These are phyloP conservation scores for Galaxea fascicularis DNA, from an alignment of 92 coral and sea anemone genomes.

Conservation along the genomic window DNA sequence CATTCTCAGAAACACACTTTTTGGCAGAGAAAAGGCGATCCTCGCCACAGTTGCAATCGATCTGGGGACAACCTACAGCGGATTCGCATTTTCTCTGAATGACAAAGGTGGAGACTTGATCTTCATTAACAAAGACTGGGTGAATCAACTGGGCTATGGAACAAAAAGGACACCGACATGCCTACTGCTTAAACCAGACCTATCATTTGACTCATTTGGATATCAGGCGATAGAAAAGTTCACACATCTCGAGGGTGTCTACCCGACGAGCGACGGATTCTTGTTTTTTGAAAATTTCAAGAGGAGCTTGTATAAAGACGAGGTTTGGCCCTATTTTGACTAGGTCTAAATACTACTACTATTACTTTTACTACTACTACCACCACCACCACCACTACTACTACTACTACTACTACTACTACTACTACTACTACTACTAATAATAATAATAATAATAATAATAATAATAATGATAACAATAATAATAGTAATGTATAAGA, in stretches of 20 bases:
- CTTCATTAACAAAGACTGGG: conserved; percentile 15
- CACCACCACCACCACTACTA: no score
- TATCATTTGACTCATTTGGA: conserved; percentile 26
- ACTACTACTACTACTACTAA: no score
- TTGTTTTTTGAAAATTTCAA: conserved; percentile 16
- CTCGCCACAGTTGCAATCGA: conserved; percentile 20
- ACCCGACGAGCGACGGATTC: background rate
- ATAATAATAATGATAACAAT: no score
- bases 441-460: no score
- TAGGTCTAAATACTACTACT: no score
- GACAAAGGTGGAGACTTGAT: background rate
- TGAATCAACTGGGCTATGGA: conserved; percentile 21
- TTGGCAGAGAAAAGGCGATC: background rate
- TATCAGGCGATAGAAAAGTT: conserved; percentile 8
- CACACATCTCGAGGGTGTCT: background rate
- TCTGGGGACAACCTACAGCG: conserved; percentile 19
- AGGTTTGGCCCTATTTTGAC: background rate
- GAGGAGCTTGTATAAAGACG: background rate
- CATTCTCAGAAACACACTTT: conserved; percentile 6
- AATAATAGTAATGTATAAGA: no score
- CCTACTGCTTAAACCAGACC: conserved; percentile 28
- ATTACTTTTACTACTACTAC: no score
- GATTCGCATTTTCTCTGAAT: background rate
- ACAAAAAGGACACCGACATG: conserved; percentile 36
- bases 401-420: no score